These are phyloP conservation scores for Anastrepha obliqua DNA, from an alignment of 1,140 invertebrate species.

Conservation along the genomic window DNA sequence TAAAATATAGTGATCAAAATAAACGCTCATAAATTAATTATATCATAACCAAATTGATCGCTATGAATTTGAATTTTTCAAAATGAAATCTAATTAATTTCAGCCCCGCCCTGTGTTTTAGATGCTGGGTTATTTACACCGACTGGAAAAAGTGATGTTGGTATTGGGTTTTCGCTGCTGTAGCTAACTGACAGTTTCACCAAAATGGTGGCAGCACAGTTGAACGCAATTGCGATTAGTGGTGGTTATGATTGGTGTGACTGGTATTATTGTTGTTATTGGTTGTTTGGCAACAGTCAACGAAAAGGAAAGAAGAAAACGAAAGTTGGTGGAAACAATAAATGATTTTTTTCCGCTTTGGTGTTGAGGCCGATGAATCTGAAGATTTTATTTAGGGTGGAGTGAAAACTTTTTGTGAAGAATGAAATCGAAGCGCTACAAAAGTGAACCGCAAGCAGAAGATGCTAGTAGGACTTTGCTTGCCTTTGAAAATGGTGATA, in stretches of 20 bases:
- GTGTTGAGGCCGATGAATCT: not conserved
- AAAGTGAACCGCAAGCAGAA: slow-evolving; percentile 18
- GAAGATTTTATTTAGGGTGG: too few species aligned
- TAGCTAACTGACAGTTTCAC: not conserved
- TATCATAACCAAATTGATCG: too few species aligned
- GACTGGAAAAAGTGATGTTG: not conserved
- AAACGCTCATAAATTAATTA: too few species aligned
- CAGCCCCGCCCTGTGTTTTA: too few species aligned
- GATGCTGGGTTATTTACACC: too few species aligned
- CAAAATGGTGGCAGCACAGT: slow-evolving; percentile 30
- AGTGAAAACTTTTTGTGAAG: not conserved
- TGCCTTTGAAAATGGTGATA: slow-evolving; percentile 37
- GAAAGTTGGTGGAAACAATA: not conserved
- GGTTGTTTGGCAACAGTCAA: slow-evolving; percentile 24
- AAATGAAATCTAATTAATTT: too few species aligned
- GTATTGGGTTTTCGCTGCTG: not conserved
- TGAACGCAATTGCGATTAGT: not conserved
- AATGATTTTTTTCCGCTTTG: not conserved
- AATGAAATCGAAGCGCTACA: slow-evolving; percentile 38
- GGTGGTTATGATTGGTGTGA: not conserved
- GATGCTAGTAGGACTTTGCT: not conserved
- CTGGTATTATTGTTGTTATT: not conserved
- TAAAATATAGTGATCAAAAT: too few species aligned
- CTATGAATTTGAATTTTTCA: too few species aligned
- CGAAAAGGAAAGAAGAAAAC: slow-evolving; percentile 11